Conservation (phyloP, 2,888 invertebrate species). For the Drosophila buzzatii region DNA sequence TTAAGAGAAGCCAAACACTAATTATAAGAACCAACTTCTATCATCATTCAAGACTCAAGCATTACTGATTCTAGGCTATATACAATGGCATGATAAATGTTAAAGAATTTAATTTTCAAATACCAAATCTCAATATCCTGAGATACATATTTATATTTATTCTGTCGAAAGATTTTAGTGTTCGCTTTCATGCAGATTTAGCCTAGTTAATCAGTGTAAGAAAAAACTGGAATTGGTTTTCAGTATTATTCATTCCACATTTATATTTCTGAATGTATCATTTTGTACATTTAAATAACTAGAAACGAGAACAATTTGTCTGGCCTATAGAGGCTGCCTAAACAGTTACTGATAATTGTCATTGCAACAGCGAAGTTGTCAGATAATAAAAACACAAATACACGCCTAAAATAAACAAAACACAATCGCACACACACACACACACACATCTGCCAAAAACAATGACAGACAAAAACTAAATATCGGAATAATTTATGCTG, state of each 20-base stretch:
- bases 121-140: not conserved
- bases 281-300: not conserved
- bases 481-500: constrained; percentile 59
- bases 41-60: not conserved
- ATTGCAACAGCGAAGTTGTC: constrained; percentile 16
- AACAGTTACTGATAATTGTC: constrained; percentile 1
- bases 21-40: not conserved
- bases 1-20: not conserved
- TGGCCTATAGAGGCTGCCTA: not conserved
- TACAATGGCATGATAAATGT: no score
- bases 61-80: no score
- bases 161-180: no score
- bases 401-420: constrained; percentile 8
- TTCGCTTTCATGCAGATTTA: no score
- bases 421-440: not conserved
- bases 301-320: not conserved
- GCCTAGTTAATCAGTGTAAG: no score
- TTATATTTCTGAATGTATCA: not conserved
- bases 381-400: constrained; percentile 17
- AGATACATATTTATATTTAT: no score
- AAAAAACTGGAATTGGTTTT: no score
- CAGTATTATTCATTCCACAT: not conserved
- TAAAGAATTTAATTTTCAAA: not conserved
- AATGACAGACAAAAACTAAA: constrained; percentile 46
- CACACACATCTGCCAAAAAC: constrained; percentile 18